phyloP scores from a whole-genome alignment of 2,797 vertebrate species.

The Sebastes hopkinsi region DNA sequence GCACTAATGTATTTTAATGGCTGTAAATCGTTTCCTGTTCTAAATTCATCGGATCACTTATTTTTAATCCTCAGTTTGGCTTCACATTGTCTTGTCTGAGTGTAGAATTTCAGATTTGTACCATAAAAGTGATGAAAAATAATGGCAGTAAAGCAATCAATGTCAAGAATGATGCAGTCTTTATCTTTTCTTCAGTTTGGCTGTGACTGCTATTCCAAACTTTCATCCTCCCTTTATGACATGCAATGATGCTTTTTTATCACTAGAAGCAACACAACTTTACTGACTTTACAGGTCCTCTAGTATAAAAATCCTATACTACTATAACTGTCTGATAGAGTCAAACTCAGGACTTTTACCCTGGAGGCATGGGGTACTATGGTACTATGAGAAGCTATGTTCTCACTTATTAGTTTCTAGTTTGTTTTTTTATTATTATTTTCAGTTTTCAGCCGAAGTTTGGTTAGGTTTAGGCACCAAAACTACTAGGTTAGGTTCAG shows the following conservation, averaged over 20 bases:
- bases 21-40: too few relatives aligned
- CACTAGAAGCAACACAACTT: not conserved
- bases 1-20: too few relatives aligned
- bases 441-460: too few relatives aligned
- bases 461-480: too few relatives aligned
- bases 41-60: too few relatives aligned
- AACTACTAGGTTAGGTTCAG: too few relatives aligned
- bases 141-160: not conserved
- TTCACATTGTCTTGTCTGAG: not conserved
- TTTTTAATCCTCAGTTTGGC: too few relatives aligned
- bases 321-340: not conserved
- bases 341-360: too few relatives aligned
- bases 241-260: not conserved
- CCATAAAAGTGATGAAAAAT: not conserved
- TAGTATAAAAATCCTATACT: not conserved
- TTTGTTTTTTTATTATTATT: too few relatives aligned
- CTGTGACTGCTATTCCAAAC: not conserved
- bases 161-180: not conserved
- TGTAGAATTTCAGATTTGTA: not conserved
- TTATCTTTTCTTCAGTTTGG: not conserved
- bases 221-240: not conserved
- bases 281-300: not conserved
- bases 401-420: too few relatives aligned
- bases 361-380: too few relatives aligned
- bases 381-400: too few relatives aligned